Conservation (phyloP, 2,797 vertebrate genomes). For the Calcarius lapponicus region DNA sequence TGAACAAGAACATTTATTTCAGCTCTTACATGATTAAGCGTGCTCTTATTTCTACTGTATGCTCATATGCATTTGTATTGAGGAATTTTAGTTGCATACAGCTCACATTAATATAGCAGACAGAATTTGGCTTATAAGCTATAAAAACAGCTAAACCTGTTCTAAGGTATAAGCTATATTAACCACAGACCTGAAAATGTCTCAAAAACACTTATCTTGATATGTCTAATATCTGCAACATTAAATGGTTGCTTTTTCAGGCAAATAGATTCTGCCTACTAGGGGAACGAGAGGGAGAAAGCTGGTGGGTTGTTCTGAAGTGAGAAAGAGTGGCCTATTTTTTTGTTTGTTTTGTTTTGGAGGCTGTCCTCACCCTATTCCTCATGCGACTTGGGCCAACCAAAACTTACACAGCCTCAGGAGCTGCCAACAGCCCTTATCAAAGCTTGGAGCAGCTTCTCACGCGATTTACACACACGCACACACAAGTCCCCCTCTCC, state of each 20-base stretch:
- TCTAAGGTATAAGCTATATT: neutral
- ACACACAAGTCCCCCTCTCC: neutral
- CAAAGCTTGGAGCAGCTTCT: neutral
- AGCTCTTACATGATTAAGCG: neutral
- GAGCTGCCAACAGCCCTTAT: constrained; percentile 1
- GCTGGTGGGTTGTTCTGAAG: neutral
- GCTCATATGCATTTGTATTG: fast-evolving
- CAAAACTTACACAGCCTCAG: neutral
- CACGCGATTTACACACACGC: neutral
- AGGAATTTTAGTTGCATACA: neutral
- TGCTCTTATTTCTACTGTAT: neutral
- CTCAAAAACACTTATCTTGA: neutral
- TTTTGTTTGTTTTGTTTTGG: neutral
- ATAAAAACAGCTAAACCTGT: neutral
- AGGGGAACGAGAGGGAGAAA: neutral
- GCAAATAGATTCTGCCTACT: neutral
- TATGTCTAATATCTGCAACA: fast-evolving
- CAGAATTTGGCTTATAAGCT: neutral
- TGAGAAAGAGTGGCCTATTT: neutral
- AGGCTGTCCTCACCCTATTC: neutral
- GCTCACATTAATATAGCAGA: neutral
- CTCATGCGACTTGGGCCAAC: neutral
- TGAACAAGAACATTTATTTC: neutral
- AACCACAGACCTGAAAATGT: neutral
- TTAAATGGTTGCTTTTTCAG: neutral